Evolutionary conservation across 2,797 vertebrate genomes (phyloP).

Genomic region (Pipistrellus pygmaeus): DNA sequence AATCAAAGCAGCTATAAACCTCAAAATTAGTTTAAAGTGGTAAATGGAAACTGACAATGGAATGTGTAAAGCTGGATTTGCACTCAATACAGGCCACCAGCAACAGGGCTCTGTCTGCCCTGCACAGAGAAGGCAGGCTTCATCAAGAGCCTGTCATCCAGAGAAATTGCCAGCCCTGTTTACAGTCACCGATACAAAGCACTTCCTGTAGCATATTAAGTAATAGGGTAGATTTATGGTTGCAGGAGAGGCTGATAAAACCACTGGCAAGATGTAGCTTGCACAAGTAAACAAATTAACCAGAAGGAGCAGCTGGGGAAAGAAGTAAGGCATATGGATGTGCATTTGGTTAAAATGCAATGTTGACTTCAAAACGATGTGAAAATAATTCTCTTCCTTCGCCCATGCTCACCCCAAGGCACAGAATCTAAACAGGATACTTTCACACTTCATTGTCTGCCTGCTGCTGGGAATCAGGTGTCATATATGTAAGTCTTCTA

Average conservation of each 20-base stretch:
- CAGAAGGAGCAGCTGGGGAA: slow-evolving; percentile 72
- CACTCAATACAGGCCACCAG: background rate
- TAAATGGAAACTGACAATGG: slow-evolving; percentile 42
- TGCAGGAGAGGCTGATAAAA: slow-evolving; percentile 61
- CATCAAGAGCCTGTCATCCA: background rate
- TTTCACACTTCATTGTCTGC: slow-evolving; percentile 70
- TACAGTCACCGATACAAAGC: slow-evolving; percentile 71
- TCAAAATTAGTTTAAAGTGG: slow-evolving; percentile 29
- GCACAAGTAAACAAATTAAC: slow-evolving; percentile 71
- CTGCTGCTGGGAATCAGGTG: slow-evolving; percentile 67
- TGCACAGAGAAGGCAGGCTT: background rate
- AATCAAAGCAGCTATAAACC: slow-evolving; percentile 23
- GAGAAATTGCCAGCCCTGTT: background rate
- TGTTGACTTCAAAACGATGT: slow-evolving; percentile 63
- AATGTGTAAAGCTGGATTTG: slow-evolving; percentile 43
- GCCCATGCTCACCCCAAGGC: slow-evolving; percentile 59
- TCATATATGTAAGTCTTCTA: slow-evolving; percentile 65
- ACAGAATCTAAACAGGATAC: slow-evolving; percentile 61
- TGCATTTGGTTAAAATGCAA: slow-evolving; percentile 73
- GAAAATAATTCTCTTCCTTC: slow-evolving; percentile 45
- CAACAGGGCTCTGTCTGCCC: background rate
- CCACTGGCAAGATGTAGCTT: slow-evolving; percentile 68
- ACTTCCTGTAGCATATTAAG: slow-evolving; percentile 62
- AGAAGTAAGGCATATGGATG: slow-evolving; percentile 72
- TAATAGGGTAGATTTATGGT: slow-evolving; percentile 75